phyloP scores from a whole-genome alignment of 1,140 invertebrate genomes.

The Philotrypesis tridentata region DNA sequence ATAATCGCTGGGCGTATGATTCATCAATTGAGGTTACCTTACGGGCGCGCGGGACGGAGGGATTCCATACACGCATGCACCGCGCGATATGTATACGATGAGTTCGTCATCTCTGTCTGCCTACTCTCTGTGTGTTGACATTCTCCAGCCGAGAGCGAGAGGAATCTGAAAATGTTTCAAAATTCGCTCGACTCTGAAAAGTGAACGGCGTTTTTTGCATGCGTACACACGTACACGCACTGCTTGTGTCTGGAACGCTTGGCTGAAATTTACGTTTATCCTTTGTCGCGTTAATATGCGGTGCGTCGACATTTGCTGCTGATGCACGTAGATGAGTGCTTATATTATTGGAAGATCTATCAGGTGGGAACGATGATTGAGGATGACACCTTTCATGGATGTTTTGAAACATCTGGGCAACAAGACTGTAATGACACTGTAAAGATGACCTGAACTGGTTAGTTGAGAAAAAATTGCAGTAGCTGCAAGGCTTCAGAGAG shows the following conservation, averaged over 20 bases:
- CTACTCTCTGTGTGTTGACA: conserved; percentile 32
- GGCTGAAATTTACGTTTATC: neutral
- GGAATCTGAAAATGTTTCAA: neutral
- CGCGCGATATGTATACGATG: too few relatives aligned
- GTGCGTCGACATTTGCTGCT: conserved; percentile 21
- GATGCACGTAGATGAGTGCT: conserved; percentile 12
- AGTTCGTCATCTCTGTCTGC: neutral
- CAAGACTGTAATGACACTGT: neutral
- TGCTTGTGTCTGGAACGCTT: neutral
- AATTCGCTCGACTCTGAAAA: neutral
- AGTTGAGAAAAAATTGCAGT: neutral
- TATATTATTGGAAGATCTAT: neutral
- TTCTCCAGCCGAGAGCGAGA: neutral
- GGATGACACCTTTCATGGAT: neutral
- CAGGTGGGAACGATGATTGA: neutral
- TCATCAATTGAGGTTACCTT: conserved; percentile 50
- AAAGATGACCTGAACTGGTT: conserved; percentile 35
- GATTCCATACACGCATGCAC: neutral
- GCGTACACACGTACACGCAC: neutral
- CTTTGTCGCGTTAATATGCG: conserved; percentile 22
- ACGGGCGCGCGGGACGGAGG: neutral
- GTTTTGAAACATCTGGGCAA: neutral
- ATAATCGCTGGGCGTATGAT: conserved; percentile 41
- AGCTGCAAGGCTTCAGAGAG: conserved; percentile 25
- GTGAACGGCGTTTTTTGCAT: neutral